Evolutionary conservation across 2,113 vertebrate genomes (phyloP).

Genomic region (Forbesichthys papilliferus): DNA sequence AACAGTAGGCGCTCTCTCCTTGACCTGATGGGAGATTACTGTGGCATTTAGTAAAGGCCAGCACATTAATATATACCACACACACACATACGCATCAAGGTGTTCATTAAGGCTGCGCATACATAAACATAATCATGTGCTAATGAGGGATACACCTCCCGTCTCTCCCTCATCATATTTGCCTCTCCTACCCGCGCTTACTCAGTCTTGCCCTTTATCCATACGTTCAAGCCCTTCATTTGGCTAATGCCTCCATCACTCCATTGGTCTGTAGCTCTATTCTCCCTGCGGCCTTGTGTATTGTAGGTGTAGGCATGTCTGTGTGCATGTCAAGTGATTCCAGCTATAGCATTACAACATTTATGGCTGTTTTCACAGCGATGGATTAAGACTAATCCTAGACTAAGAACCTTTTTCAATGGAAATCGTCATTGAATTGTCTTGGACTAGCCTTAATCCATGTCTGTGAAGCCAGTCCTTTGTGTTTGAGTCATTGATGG

Average conservation of each 20-base stretch:
- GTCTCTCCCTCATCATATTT: conserved; percentile 2
- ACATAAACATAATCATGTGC: conserved; percentile 7
- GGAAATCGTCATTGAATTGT: too few relatives aligned
- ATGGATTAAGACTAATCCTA: too few relatives aligned
- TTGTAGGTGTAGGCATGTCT: too few relatives aligned
- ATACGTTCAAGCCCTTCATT: too few relatives aligned
- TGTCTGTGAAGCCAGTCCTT: too few relatives aligned
- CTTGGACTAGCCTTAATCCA: too few relatives aligned
- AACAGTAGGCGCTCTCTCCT: conserved; percentile 75
- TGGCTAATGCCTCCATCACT: background rate
- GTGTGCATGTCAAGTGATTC: too few relatives aligned
- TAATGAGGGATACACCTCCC: background rate
- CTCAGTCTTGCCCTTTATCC: background rate
- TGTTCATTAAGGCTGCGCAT: background rate
- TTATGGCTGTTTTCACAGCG: too few relatives aligned
- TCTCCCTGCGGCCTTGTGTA: background rate
- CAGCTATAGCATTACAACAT: too few relatives aligned
- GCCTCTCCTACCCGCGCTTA: conserved; percentile 10
- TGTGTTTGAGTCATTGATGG: too few relatives aligned
- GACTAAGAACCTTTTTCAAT: too few relatives aligned
- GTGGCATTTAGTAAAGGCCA: conserved; percentile 92
- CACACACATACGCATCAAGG: conserved; percentile 3
- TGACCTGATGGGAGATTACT: conserved; percentile 89
- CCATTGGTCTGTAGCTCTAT: conserved; percentile 1
- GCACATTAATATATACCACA: conserved; percentile 76